Conservation (phyloP, 2,113 vertebrate species). For the Paraplagusia blochii region DNA sequence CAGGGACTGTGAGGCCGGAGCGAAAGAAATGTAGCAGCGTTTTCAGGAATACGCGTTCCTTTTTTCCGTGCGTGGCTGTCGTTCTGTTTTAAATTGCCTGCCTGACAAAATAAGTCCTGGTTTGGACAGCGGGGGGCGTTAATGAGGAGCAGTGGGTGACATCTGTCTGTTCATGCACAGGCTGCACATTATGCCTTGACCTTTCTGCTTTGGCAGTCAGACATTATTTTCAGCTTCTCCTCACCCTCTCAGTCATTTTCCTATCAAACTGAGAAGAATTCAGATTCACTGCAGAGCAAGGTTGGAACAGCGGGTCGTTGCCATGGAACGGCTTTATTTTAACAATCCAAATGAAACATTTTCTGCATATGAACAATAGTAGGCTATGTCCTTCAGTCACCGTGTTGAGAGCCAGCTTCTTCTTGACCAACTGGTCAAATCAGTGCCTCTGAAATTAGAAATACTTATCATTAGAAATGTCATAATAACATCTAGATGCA, state of each 20-base stretch:
- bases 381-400: too few species aligned
- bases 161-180: constrained; percentile 38
- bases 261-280: constrained; percentile 19
- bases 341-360: too few species aligned
- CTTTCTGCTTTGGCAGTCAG: constrained; percentile 37
- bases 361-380: too few species aligned
- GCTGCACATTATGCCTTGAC: constrained; percentile 57
- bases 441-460: too few species aligned
- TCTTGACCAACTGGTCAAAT: too few species aligned
- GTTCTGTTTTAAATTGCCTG: constrained; percentile 15
- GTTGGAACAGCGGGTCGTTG: too few species aligned
- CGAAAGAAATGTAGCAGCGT: constrained; percentile 20
- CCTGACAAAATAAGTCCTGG: neutral
- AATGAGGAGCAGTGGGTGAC: constrained; percentile 18
- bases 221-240: constrained; percentile 16
- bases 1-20: constrained; percentile 8
- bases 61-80: constrained; percentile 6
- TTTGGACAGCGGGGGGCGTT: constrained; percentile 36
- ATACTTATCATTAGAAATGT: too few species aligned
- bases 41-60: constrained; percentile 18
- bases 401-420: too few species aligned
- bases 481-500: too few species aligned
- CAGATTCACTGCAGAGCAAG: neutral
- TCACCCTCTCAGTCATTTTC: constrained; percentile 7
- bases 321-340: too few species aligned